Evolutionary conservation across 2,888 invertebrate species (phyloP), one percentile per base, ranked within the genome.

Genomic region (Meiosimyza decipiens): DNA sequence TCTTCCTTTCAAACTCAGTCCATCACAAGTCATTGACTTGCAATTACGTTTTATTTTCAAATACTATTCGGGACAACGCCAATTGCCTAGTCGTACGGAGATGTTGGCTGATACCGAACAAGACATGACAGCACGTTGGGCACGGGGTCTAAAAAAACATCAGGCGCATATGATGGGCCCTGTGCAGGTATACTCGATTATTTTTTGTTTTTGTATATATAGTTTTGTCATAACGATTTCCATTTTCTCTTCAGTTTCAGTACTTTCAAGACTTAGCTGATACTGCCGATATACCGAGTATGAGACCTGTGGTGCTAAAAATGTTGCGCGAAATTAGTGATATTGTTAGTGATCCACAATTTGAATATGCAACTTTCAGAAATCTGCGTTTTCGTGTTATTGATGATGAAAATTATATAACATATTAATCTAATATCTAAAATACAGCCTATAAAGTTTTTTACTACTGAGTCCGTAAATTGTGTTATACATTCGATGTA

Each of bases 11-110:
- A 91, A 91, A 75, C 92, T 94, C 13, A 92, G 93, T 82, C 93
- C 95, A 0, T 94, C 95, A 87, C 93, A 93, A 51, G 90, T 94
- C 87, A 95, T 94, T 82, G 94, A 96, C 81, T 85, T 94, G 73
- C 95, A 96, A 90, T 77, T 80, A 40, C 89, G 91, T 15, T 93
- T 91, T 83, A 90, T 91, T 79, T 84, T 93, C 51, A 88, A 91
- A 49, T 90, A 89, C 18, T 90, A 94, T 84, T 90, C 89, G 72
- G 92, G 91, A 0, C 87, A 89, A 18, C 89, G 90, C 78, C 80
- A 86, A 15, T 86, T 95, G 15, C 95, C 95, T 0, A 83, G 88
- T 0, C 87, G 87, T 67, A 89, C 89, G 49, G 87, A 90, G 77
- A 95, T 95, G 95, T 82, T 89, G 3, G 84, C 81, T 13, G 90